Conservation (phyloP, 2,797 vertebrate genomes). For the Rhynchonycteris naso region DNA sequence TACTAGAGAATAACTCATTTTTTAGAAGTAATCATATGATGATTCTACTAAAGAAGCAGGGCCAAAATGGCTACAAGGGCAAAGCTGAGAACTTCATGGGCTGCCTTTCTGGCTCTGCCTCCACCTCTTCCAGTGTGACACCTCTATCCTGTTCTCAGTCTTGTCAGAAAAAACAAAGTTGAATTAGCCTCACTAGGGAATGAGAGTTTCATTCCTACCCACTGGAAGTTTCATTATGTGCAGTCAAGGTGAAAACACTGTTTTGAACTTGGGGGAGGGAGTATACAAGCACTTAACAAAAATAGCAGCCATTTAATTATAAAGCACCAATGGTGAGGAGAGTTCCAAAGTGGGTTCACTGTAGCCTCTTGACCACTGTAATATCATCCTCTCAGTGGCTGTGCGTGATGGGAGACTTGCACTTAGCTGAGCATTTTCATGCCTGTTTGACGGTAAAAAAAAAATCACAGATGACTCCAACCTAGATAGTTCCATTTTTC, state of each 20-base stretch:
- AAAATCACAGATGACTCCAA: not conserved
- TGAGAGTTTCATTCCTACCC: slow-evolving; percentile 22
- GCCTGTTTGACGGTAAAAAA: not conserved
- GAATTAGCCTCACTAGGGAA: slow-evolving; percentile 29
- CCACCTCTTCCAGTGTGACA: slow-evolving; percentile 37
- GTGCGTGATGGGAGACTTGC: not conserved
- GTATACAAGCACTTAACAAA: not conserved
- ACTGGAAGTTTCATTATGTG: not conserved
- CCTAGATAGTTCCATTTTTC: not conserved
- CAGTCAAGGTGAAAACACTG: not conserved
- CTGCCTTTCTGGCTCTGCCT: slow-evolving; percentile 32
- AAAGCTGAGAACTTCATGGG: not conserved
- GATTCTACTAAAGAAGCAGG: slow-evolving; percentile 29
- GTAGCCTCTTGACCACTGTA: not conserved
- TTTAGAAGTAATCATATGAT: not conserved
- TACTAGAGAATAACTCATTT: slow-evolving; percentile 29
- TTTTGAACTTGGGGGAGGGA: not conserved
- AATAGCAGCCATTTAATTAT: not conserved
- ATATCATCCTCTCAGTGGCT: not conserved
- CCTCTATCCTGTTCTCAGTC: not conserved
- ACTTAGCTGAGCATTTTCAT: not conserved
- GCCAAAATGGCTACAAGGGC: not conserved
- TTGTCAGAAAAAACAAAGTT: slow-evolving; percentile 41
- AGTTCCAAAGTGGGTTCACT: not conserved
- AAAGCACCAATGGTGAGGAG: not conserved